Base-by-base conservation (phyloP, 2,113 vertebrate species). In the Erythrolamprus reginae region DNA sequence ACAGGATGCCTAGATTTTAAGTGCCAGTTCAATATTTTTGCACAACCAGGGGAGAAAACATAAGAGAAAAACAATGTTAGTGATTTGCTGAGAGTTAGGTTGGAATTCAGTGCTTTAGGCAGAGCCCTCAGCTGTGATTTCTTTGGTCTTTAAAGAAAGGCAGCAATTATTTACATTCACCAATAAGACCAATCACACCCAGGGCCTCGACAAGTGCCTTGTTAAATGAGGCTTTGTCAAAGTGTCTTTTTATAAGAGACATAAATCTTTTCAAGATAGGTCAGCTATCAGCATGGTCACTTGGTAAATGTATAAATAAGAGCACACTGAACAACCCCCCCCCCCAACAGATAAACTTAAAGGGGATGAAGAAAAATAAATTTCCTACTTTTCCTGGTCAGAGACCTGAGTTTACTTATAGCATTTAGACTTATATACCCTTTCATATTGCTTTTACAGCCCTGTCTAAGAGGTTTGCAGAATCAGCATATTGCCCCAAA, bases 361-460 rank as follows among this genome's bases (percentile, higher is more conserved):
- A 90, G 19, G 42, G 94, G 93, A 94, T 94, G 93, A 94, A 95
- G 93, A 91, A 95, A 96, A 94, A 90, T 92, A 96, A 77, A 77
- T 96, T 92, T 94, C 93, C 89, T 93, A 95, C 92, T 92, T 93
- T 92, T 92, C 61, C 92, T 94, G 91, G 93, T 90, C 92, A 94
- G 90, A 86, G 92, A 65, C 92, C 88, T 92, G 85, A 5, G 19
- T 65, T 86, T 92, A 77, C 89, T 94, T 94, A n/a, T n/a, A n/a
- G n/a, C n/a, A n/a, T n/a, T n/a, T n/a, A n/a, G n/a, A n/a, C n/a
- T n/a, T n/a, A n/a, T n/a, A n/a, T n/a, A n/a, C n/a, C n/a, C n/a
- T n/a, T n/a, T n/a, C n/a, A n/a, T n/a, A n/a, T n/a, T n/a, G n/a
- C n/a, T n/a, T n/a, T n/a, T n/a, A n/a, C n/a, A n/a, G n/a, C n/a